Evolutionary conservation across 1,140 invertebrate genomes (phyloP).

Genomic region (Ooceraea biroi): DNA sequence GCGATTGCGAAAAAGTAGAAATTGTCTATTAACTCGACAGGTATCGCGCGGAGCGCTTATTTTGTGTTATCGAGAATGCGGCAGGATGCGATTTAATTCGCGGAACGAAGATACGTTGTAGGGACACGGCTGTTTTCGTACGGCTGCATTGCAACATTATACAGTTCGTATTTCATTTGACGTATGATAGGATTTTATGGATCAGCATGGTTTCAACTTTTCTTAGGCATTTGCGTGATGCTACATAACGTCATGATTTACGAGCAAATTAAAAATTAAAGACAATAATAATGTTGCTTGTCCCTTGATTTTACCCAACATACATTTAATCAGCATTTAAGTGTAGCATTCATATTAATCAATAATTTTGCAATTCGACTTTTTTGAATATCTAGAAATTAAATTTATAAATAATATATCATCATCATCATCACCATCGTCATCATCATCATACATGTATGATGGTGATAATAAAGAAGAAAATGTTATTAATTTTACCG

Average conservation of each 20-base stretch:
- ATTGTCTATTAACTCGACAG: neutral
- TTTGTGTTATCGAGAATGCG: neutral
- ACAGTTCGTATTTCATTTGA: constrained; percentile 43
- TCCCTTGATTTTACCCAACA: too few species aligned
- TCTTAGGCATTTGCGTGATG: neutral
- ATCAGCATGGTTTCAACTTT: neutral
- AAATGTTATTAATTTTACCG: too few species aligned
- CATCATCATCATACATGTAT: too few species aligned
- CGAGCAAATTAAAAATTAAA: neutral
- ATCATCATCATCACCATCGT: too few species aligned
- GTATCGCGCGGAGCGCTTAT: constrained; percentile 11
- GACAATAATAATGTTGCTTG: neutral
- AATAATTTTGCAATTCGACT: too few species aligned
- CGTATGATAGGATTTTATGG: neutral
- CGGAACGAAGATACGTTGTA: neutral
- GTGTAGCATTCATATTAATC: too few species aligned
- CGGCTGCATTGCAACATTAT: constrained; percentile 37
- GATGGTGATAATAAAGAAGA: too few species aligned
- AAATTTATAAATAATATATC: too few species aligned
- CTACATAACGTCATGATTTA: too few species aligned
- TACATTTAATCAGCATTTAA: too few species aligned
- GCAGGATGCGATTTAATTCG: neutral
- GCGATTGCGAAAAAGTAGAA: neutral
- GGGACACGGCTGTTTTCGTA: neutral
- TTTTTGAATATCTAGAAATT: too few species aligned